Percentiles rank a stretch among this genome's conserved stretches.
Conservation (phyloP, 2,888 invertebrate genomes). For the Drosophila infuscata region DNA sequence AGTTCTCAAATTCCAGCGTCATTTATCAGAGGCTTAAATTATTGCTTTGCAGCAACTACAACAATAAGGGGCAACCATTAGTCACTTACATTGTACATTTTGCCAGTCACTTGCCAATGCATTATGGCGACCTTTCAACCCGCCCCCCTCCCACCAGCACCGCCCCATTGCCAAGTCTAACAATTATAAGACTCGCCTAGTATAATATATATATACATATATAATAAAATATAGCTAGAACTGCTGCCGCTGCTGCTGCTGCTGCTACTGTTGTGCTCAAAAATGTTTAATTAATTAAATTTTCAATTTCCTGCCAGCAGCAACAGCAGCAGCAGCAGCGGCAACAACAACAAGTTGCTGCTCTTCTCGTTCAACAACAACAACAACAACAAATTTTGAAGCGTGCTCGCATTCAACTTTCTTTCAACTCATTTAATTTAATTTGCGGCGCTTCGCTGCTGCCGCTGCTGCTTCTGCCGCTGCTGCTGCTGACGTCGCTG, state of each 20-base stretch:
- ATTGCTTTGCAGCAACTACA: background rate
- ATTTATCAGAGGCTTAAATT: slow-evolving; percentile 4
- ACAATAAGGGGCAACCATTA: slow-evolving; percentile 39
- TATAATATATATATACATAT: slow-evolving; percentile 49
- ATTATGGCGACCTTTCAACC: slow-evolving; percentile 54
- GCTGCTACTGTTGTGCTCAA: slow-evolving; percentile 53
- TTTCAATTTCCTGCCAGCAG: slow-evolving; percentile 72
- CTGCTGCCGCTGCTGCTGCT: slow-evolving; percentile 18
- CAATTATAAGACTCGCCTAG: slow-evolving; percentile 66
- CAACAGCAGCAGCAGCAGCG: slow-evolving; percentile 36
- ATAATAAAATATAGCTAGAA: slow-evolving; percentile 70
- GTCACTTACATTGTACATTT: slow-evolving; percentile 48
- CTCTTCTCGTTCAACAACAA: slow-evolving; percentile 23
- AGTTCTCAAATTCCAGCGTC: slow-evolving; percentile 12
- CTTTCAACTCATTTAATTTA: slow-evolving; percentile 82
- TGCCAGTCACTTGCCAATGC: slow-evolving; percentile 63
- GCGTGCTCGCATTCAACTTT: slow-evolving; percentile 80
- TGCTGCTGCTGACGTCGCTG: slow-evolving; percentile 8
- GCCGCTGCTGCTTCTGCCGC: slow-evolving; percentile 13
- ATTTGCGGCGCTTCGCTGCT: slow-evolving; percentile 76
- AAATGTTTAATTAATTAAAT: slow-evolving; percentile 82
- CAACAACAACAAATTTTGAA: slow-evolving; percentile 63
- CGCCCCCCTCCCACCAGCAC: background rate
- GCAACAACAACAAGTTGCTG: slow-evolving; percentile 37
- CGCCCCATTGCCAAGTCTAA: slow-evolving; percentile 18